These are phyloP conservation scores for Eupeodes luniger DNA, from an alignment of 2,888 invertebrate genomes.

Conservation along the genomic window DNA sequence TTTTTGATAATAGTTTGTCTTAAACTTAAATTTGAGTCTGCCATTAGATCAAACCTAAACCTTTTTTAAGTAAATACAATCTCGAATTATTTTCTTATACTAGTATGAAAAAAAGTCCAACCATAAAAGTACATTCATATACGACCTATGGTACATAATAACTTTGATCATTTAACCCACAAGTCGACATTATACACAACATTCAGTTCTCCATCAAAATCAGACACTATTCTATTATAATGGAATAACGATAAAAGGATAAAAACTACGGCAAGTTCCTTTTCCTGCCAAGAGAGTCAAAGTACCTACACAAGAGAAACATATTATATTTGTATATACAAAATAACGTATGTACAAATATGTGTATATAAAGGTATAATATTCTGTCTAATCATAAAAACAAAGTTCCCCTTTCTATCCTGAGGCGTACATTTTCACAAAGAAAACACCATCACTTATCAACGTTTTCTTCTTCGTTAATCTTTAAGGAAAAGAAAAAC, in stretches of 20 bases:
- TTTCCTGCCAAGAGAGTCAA: background rate
- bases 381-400: slow-evolving; percentile 2
- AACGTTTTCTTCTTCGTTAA: slow-evolving; percentile 20
- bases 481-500: slow-evolving; percentile 25
- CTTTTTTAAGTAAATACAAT: too few species aligned
- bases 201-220: slow-evolving; percentile 49
- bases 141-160: background rate
- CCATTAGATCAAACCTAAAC: too few species aligned
- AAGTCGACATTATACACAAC: background rate
- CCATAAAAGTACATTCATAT: background rate
- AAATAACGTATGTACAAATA: background rate
- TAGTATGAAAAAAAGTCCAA: background rate
- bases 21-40: too few species aligned
- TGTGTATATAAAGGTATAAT: background rate
- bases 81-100: too few species aligned
- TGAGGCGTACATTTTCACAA: background rate
- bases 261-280: slow-evolving; percentile 18
- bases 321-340: background rate
- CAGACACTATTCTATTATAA: slow-evolving; percentile 38
- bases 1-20: too few species aligned
- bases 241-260: slow-evolving; percentile 49
- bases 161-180: slow-evolving; percentile 7
- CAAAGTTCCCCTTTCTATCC: background rate
- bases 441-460: slow-evolving; percentile 45
- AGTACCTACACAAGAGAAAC: background rate